phyloP scores from a whole-genome alignment of 2,797 vertebrate species.

The Microctenopoma stevenorrisi region DNA sequence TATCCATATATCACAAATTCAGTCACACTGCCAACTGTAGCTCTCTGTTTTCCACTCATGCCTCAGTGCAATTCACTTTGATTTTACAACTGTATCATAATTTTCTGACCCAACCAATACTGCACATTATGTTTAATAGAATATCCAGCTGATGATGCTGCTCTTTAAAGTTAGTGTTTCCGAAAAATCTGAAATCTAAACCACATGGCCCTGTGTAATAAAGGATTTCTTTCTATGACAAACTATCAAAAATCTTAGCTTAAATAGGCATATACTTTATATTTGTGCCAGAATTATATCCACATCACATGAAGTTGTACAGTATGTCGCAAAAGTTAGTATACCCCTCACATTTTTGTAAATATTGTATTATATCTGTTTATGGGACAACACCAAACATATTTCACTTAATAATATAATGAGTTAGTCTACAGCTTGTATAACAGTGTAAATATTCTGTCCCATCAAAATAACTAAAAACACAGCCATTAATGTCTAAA shows the following conservation, averaged over 20 bases:
- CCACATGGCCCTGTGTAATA: background rate
- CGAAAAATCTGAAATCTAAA: constrained; percentile 37
- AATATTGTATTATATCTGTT: too few species aligned
- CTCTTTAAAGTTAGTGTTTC: constrained; percentile 34
- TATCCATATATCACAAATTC: background rate
- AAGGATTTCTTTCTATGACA: background rate
- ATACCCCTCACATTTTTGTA: too few species aligned
- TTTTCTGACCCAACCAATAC: background rate
- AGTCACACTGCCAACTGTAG: background rate
- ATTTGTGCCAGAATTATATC: background rate
- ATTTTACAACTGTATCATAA: constrained; percentile 6
- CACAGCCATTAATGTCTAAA: too few species aligned
- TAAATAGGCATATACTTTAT: background rate
- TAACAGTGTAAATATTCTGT: too few species aligned
- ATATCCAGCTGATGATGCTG: constrained; percentile 16
- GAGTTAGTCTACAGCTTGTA: too few species aligned
- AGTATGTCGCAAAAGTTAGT: too few species aligned
- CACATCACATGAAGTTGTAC: background rate
- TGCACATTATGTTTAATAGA: constrained; percentile 20
- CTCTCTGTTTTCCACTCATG: background rate
- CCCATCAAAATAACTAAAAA: too few species aligned
- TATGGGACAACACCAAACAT: too few species aligned
- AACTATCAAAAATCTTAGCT: background rate
- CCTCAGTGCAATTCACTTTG: background rate
- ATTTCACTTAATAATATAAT: too few species aligned